phyloP scores from a whole-genome alignment of 2,797 vertebrate genomes.

The Uromys caudimaculatus region DNA sequence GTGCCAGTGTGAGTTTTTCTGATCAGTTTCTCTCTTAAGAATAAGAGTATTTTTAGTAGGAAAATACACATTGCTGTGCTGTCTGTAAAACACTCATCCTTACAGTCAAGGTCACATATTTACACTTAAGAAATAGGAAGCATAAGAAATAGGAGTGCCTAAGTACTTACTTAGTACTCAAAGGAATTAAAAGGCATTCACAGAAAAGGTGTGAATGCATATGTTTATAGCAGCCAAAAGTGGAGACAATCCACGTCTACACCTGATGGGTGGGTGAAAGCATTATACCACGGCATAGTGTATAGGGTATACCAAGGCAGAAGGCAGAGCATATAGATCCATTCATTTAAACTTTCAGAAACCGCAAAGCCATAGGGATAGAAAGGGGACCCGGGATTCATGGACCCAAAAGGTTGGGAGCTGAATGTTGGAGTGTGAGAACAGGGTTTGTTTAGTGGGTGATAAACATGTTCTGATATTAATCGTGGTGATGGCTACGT shows the following conservation, averaged over 20 bases:
- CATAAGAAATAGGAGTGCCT: neutral
- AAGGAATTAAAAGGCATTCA: constrained; percentile 35
- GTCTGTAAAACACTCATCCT: neutral
- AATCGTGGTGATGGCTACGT: neutral
- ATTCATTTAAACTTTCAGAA: neutral
- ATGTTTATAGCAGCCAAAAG: neutral
- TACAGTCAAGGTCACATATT: neutral
- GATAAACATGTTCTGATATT: constrained; percentile 22
- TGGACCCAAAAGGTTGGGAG: neutral
- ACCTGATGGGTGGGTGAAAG: neutral
- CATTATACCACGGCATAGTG: neutral
- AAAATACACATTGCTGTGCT: neutral
- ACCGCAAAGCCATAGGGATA: neutral
- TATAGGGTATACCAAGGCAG: neutral
- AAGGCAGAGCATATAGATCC: neutral
- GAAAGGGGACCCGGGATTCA: neutral
- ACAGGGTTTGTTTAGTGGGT: neutral
- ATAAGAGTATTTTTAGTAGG: constrained; percentile 28
- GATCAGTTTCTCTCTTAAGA: constrained; percentile 20
- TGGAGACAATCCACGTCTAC: neutral
- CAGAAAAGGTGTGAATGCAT: neutral
- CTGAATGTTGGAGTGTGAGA: neutral
- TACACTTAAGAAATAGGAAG: neutral
- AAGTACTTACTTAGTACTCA: neutral
- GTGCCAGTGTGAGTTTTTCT: neutral